Percentiles rank a stretch among this genome's conserved stretches.
Evolutionary conservation across 2,113 vertebrate genomes (phyloP).

Genomic region (Epinephelus moara): DNA sequence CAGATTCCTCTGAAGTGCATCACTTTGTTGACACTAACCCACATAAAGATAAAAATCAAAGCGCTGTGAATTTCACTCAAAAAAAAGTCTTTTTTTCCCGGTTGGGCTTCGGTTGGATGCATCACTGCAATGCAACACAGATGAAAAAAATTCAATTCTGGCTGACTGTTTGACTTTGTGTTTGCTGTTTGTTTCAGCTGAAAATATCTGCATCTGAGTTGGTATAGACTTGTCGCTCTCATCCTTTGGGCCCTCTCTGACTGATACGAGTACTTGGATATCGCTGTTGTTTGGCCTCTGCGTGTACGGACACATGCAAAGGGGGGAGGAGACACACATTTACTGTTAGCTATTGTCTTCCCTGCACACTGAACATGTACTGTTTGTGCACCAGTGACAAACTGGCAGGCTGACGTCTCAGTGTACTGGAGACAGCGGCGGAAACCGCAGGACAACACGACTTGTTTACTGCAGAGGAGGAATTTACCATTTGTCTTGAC

Average conservation of each 20-base stretch:
- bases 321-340: neutral
- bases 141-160: neutral
- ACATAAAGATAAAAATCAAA: neutral
- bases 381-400: constrained; percentile 52
- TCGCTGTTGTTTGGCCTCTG: constrained; percentile 15
- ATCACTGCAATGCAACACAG: constrained; percentile 12
- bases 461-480: constrained; percentile 63
- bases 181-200: neutral
- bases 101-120: neutral
- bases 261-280: constrained; percentile 18
- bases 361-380: constrained; percentile 44
- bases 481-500: constrained; percentile 63
- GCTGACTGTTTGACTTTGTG: neutral
- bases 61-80: neutral
- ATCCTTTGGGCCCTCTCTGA: constrained; percentile 10
- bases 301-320: constrained; percentile 2
- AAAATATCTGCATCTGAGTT: neutral
- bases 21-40: constrained; percentile 19
- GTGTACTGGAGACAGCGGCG: constrained; percentile 50
- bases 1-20: neutral
- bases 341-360: constrained; percentile 38
- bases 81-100: constrained; percentile 3
- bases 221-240: neutral
- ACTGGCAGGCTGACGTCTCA: constrained; percentile 49
- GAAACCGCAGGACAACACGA: constrained; percentile 53